Conservation (phyloP, 92 coral and sea anemone genomes). For the Actinostola sp. region DNA sequence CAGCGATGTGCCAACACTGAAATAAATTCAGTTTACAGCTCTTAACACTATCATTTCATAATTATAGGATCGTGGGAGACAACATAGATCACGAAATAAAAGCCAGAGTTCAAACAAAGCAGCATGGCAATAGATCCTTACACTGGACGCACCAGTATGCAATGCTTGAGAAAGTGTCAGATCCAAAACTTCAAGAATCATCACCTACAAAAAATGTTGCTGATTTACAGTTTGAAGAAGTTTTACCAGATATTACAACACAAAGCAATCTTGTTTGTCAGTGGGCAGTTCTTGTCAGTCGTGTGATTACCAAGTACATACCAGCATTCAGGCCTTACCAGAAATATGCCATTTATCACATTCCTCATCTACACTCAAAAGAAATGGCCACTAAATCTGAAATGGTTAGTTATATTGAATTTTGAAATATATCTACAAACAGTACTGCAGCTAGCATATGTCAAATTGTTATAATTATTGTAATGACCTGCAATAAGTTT, state of each 20-base stretch:
- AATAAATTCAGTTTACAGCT: no score
- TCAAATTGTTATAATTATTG: no score
- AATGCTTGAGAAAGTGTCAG: neutral
- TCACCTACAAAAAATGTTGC: conserved; percentile 6
- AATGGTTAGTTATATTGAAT: conserved; percentile 38
- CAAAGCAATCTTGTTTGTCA: conserved; percentile 23
- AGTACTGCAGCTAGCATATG: no score
- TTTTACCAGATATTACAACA: conserved; percentile 11
- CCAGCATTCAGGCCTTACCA: neutral
- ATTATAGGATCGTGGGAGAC: conserved; percentile 2
- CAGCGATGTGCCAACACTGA: no score
- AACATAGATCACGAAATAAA: neutral
- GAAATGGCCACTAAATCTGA: conserved; percentile 31
- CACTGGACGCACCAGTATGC: conserved; percentile 49
- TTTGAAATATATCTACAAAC: no score
- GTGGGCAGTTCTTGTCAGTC: conserved; percentile 41
- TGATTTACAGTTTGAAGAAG: conserved; percentile 20
- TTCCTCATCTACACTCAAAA: conserved; percentile 33
- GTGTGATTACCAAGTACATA: conserved; percentile 19
- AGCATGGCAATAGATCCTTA: neutral
- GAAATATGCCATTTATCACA: conserved; percentile 19
- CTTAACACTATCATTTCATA: no score
- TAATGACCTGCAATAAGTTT: no score
- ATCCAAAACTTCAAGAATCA: neutral
- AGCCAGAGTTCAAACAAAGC: neutral